A percentile compares a stretch with the other conserved stretches of the same genome.
Conservation (phyloP, 2,797 vertebrate species). For the Euthynnus affinis region DNA sequence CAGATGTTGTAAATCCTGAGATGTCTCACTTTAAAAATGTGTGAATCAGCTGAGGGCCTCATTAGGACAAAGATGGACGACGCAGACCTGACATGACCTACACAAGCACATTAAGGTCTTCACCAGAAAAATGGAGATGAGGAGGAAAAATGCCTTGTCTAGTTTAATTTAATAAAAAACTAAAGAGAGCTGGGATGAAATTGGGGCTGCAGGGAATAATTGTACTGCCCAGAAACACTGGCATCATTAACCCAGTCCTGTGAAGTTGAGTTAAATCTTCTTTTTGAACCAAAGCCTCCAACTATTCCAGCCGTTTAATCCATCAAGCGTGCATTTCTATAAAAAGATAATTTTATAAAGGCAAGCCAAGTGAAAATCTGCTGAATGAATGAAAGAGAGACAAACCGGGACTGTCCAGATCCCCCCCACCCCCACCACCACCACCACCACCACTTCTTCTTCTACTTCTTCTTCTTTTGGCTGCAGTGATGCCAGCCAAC, state of each 20-base stretch:
- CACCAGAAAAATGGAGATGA: conserved; percentile 27
- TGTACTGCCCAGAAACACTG: conserved; percentile 48
- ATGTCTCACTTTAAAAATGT: conserved; percentile 56
- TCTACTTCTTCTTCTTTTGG: conserved; percentile 33
- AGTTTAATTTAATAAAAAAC: conserved; percentile 52
- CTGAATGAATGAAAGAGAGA: conserved; percentile 53
- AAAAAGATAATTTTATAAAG: conserved; percentile 43
- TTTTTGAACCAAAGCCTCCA: conserved; percentile 42
- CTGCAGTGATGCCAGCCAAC: conserved; percentile 61
- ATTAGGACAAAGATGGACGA: conserved; percentile 47
- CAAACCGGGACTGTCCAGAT: conserved; percentile 43
- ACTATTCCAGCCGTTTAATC: conserved; percentile 55
- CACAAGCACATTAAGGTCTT: conserved; percentile 37
- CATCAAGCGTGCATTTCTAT: conserved; percentile 43
- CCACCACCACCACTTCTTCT: not conserved
- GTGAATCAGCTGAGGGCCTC: conserved; percentile 65
- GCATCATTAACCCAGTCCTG: conserved; percentile 64
- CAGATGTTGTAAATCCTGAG: conserved; percentile 47
- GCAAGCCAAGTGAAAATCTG: conserved; percentile 36
- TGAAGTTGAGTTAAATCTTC: conserved; percentile 57
- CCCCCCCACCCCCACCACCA: not conserved
- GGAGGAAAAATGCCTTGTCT: conserved; percentile 34
- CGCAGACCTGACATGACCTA: conserved; percentile 40
- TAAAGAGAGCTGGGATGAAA: conserved; percentile 48
- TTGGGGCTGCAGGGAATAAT: conserved; percentile 48